A percentile compares a stretch with the other conserved stretches of the same genome.
phyloP scores from a whole-genome alignment of 2,113 vertebrate species.

The Pygoscelis antarcticus region DNA sequence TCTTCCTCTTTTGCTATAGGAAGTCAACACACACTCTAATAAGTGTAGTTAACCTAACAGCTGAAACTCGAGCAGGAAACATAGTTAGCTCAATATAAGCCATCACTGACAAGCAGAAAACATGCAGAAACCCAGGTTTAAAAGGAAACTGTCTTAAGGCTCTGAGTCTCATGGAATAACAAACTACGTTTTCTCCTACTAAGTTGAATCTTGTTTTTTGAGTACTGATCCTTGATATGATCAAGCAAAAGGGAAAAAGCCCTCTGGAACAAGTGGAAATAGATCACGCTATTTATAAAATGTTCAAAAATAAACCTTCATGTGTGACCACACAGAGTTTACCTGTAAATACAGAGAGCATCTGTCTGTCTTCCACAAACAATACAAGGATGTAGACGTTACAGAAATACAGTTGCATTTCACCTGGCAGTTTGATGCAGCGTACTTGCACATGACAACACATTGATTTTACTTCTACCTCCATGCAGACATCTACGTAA shows the following conservation, averaged over 20 bases:
- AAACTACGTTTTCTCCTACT: neutral
- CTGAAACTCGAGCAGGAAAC: neutral
- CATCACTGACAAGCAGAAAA: constrained; percentile 7
- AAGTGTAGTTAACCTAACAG: neutral
- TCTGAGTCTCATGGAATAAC: neutral
- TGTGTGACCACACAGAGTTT: constrained; percentile 36
- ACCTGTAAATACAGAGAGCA: constrained; percentile 71
- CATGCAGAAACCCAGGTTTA: neutral
- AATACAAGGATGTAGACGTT: constrained; percentile 77
- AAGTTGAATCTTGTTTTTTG: neutral
- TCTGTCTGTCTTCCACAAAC: constrained; percentile 76
- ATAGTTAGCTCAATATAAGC: neutral
- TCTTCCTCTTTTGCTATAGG: neutral
- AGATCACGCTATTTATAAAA: neutral
- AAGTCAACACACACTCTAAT: neutral
- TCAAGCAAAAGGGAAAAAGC: neutral
- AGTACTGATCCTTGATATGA: neutral
- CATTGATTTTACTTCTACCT: constrained; percentile 98
- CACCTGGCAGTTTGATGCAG: constrained; percentile 90
- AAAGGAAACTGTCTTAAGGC: neutral
- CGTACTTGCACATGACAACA: constrained; percentile 93
- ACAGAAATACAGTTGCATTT: constrained; percentile 84
- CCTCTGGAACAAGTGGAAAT: neutral
- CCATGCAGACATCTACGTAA: constrained; percentile 92
- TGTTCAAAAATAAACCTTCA: constrained; percentile 29